phyloP scores from a whole-genome alignment of 2,113 vertebrate species.

The Cebus imitator region DNA sequence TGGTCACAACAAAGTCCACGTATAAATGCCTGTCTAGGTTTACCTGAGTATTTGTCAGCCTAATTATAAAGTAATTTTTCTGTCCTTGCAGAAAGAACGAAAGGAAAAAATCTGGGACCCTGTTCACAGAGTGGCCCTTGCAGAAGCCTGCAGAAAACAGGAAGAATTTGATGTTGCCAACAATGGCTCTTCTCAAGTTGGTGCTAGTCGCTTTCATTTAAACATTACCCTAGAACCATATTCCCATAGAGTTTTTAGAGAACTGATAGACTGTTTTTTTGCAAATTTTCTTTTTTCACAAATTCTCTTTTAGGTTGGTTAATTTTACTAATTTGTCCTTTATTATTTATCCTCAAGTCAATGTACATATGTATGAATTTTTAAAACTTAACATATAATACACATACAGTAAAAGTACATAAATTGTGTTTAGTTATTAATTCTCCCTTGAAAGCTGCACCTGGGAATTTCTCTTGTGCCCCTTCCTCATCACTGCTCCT shows the following conservation, averaged over 20 bases:
- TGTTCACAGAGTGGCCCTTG: slow-evolving; percentile 91
- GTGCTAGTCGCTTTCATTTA: slow-evolving; percentile 43
- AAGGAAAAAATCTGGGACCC: slow-evolving; percentile 99
- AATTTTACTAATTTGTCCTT: slow-evolving; percentile 13
- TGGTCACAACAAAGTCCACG: not conserved
- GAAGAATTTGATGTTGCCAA: slow-evolving; percentile 94
- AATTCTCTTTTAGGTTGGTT: slow-evolving; percentile 5
- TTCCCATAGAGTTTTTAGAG: not conserved
- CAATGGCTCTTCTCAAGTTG: slow-evolving; percentile 91
- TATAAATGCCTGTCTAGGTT: not conserved
- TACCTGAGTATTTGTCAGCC: not conserved
- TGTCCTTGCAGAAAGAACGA: slow-evolving; percentile 92
- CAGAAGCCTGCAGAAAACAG: slow-evolving; percentile 93
- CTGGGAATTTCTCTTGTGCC: not conserved
- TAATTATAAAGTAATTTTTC: not conserved
- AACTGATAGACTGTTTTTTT: not conserved
- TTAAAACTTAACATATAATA: not conserved
- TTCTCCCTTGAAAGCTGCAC: not conserved
- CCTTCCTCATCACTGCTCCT: not conserved
- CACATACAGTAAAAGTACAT: not conserved
- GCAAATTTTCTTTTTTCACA: not conserved
- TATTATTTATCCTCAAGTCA: not conserved
- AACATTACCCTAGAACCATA: not conserved
- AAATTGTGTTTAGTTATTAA: not conserved
- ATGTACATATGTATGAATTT: not conserved